phyloP scores from a whole-genome alignment of 2,113 vertebrate species.

The Anarhynchus alexandrinus region DNA sequence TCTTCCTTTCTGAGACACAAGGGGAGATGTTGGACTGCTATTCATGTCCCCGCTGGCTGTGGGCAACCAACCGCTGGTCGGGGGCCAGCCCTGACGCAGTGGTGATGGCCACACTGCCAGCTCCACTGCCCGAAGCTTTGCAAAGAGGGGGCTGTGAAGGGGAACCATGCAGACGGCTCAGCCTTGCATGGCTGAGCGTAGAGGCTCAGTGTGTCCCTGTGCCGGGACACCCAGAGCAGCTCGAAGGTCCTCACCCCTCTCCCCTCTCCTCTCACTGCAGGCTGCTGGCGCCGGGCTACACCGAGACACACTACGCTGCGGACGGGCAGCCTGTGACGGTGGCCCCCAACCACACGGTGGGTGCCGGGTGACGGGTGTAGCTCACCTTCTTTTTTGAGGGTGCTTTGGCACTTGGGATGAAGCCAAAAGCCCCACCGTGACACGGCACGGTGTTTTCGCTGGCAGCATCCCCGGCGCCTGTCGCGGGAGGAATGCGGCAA shows the following conservation, averaged over 20 bases:
- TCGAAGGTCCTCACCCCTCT: background rate
- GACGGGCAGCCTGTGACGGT: background rate
- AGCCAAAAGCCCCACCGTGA: fast-evolving
- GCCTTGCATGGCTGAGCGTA: no score
- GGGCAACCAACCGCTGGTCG: fast-evolving
- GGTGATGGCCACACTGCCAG: fast-evolving
- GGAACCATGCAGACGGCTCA: fast-evolving
- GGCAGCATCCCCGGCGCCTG: background rate
- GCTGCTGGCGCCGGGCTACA: slow-evolving; percentile 1
- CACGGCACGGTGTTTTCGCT: fast-evolving
- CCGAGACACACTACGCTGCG: background rate
- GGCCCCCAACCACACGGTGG: slow-evolving; percentile 51
- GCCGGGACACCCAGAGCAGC: background rate
- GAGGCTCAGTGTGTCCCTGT: fast-evolving
- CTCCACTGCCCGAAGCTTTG: background rate
- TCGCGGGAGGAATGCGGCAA: background rate
- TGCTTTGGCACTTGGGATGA: background rate
- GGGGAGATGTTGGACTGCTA: background rate
- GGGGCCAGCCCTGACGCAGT: background rate
- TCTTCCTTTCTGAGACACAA: background rate
- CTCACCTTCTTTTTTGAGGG: fast-evolving
- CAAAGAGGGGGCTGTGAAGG: background rate
- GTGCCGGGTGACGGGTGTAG: fast-evolving
- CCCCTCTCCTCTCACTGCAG: background rate
- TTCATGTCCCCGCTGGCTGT: fast-evolving